phyloP scores from a whole-genome alignment of 2,797 vertebrate genomes.

The Austrolebias charrua region DNA sequence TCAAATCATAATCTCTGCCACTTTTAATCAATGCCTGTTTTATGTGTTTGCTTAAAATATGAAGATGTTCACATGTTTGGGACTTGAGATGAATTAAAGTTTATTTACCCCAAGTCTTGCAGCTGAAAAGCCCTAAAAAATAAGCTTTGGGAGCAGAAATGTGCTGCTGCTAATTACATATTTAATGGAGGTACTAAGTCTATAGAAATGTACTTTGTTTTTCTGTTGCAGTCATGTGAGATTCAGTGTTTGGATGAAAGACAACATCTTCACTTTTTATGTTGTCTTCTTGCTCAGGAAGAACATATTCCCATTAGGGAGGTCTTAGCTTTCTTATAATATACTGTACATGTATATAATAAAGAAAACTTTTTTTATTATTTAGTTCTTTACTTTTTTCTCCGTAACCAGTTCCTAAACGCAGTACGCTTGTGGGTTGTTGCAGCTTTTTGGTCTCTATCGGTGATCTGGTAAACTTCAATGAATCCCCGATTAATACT shows the following conservation, averaged over 20 bases:
- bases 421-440: slow-evolving; percentile 3
- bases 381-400: neutral
- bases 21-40: no score
- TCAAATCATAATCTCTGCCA: no score
- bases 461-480: neutral
- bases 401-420: neutral
- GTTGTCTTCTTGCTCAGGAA: neutral
- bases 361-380: slow-evolving; percentile 1
- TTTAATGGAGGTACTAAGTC: neutral
- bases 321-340: neutral
- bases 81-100: no score
- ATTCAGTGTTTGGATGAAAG: neutral
- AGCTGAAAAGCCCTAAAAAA: no score
- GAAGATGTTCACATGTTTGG: no score
- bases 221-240: neutral
- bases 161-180: neutral
- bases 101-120: no score
- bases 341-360: slow-evolving; percentile 1
- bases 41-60: no score
- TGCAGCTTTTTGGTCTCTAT: slow-evolving; percentile 8
- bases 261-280: slow-evolving; percentile 1
- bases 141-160: no score
- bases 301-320: slow-evolving; percentile 2
- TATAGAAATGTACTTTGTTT: neutral
- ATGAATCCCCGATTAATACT: no score